phyloP scores from a whole-genome alignment of 2,888 invertebrate species.

The Drosophila mimetica region DNA sequence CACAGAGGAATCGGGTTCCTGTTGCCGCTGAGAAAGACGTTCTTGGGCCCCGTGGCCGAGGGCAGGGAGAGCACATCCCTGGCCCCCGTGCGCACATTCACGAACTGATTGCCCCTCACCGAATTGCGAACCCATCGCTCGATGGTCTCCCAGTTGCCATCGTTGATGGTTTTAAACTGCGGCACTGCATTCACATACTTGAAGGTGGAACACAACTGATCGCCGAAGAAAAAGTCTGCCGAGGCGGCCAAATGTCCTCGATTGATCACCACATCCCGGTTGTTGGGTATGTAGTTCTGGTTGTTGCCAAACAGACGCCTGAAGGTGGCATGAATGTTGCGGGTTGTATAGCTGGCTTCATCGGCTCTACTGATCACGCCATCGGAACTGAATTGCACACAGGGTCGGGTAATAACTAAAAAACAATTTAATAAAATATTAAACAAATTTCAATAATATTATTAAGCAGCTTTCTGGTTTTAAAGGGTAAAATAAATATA shows the following conservation, averaged over 20 bases:
- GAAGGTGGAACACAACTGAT: slow-evolving; percentile 85
- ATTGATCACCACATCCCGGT: slow-evolving; percentile 63
- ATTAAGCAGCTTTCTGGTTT: no score
- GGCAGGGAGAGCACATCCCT: slow-evolving; percentile 19
- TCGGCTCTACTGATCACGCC: slow-evolving; percentile 22
- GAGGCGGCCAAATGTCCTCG: slow-evolving; percentile 85
- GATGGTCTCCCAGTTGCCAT: slow-evolving; percentile 85
- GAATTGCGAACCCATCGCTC: slow-evolving; percentile 82
- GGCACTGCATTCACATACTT: slow-evolving; percentile 85
- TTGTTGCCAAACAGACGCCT: slow-evolving; percentile 35
- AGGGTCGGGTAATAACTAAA: slow-evolving; percentile 33
- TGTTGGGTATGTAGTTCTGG: slow-evolving; percentile 36
- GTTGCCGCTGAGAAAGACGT: slow-evolving; percentile 33
- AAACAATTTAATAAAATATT: not conserved
- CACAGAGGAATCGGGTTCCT: slow-evolving; percentile 44
- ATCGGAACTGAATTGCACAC: slow-evolving; percentile 31
- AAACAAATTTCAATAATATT: not conserved
- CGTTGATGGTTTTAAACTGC: slow-evolving; percentile 86
- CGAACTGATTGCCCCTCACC: slow-evolving; percentile 19
- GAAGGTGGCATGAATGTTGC: slow-evolving; percentile 33
- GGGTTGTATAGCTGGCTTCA: slow-evolving; percentile 23
- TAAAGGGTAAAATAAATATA: no score
- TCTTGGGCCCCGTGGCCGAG: slow-evolving; percentile 5
- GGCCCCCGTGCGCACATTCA: slow-evolving; percentile 43
- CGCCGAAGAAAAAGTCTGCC: slow-evolving; percentile 84